A percentile compares a stretch with the other conserved stretches of the same genome.
phyloP scores from a whole-genome alignment of 2,888 invertebrate genomes.

The Cryptophagus acutangulus region DNA sequence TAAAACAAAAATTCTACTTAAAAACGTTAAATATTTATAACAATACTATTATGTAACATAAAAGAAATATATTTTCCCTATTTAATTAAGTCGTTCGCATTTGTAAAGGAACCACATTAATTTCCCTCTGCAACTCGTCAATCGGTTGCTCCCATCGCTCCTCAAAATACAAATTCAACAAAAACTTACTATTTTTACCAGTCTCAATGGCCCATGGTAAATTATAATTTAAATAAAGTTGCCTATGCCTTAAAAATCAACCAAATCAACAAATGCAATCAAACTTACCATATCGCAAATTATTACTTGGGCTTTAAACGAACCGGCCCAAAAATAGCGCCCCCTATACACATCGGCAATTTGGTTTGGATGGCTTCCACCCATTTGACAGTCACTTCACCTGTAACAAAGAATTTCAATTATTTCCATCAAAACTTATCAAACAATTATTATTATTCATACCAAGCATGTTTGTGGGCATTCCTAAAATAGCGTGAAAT shows the following conservation, averaged over 20 bases:
- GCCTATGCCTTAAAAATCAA: constrained; percentile 59
- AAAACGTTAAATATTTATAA: constrained; percentile 26
- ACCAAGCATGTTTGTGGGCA: constrained; percentile 92
- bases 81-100: constrained; percentile 10
- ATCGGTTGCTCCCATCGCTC: constrained; percentile 89
- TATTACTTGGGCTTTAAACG: constrained; percentile 66
- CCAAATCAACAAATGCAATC: constrained; percentile 16
- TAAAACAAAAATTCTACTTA: too few species aligned
- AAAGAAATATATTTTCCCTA: constrained; percentile 1
- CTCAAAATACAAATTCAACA: constrained; percentile 88
- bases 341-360: constrained; percentile 93
- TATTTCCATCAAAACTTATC: constrained; percentile 25
- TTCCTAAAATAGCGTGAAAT: constrained; percentile 82
- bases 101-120: constrained; percentile 63
- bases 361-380: constrained; percentile 93
- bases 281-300: constrained; percentile 11
- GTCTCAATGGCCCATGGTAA: constrained; percentile 84
- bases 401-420: constrained; percentile 30
- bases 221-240: constrained; percentile 69
- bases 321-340: constrained; percentile 87
- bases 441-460: neutral
- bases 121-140: constrained; percentile 71
- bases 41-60: constrained; percentile 23
- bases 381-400: constrained; percentile 93
- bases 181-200: constrained; percentile 68